Conservation (phyloP, 2,797 vertebrate species). For the Tokudaia muenninki region DNA sequence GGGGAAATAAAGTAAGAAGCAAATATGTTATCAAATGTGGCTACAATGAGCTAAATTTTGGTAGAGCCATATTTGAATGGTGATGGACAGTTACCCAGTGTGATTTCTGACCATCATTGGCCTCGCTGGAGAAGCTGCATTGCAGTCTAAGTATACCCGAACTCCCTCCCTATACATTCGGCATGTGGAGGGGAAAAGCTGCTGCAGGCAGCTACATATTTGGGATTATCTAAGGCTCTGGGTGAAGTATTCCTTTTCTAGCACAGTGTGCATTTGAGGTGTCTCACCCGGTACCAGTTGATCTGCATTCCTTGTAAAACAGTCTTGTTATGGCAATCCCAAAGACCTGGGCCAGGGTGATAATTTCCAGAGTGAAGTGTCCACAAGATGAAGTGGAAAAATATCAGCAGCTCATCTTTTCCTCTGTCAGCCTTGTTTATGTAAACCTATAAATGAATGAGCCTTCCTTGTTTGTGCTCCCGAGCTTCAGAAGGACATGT, state of each 20-base stretch:
- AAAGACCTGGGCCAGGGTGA: constrained; percentile 61
- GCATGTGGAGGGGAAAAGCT: not conserved
- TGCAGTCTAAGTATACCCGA: not conserved
- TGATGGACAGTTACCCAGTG: not conserved
- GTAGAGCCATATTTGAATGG: constrained; percentile 17
- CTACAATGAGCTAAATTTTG: constrained; percentile 40
- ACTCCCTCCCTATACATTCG: not conserved
- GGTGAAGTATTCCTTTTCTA: constrained; percentile 31
- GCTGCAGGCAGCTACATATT: constrained; percentile 58
- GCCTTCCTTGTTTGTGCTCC: constrained; percentile 62
- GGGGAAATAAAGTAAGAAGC: constrained; percentile 29
- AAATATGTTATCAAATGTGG: constrained; percentile 50
- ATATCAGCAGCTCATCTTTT: constrained; percentile 75
- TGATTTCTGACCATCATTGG: constrained; percentile 27
- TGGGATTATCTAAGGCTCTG: constrained; percentile 33
- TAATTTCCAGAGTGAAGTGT: constrained; percentile 77
- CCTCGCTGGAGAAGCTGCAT: constrained; percentile 8
- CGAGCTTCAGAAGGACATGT: constrained; percentile 33
- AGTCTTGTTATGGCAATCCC: constrained; percentile 62
- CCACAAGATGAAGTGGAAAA: constrained; percentile 79
- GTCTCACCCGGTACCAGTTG: constrained; percentile 41
- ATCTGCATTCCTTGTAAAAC: constrained; percentile 62
- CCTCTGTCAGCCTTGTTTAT: constrained; percentile 81
- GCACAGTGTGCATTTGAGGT: not conserved
- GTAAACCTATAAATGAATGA: constrained; percentile 72